Conservation (phyloP, 2,888 invertebrate genomes). For the Orthosia gothica region DNA sequence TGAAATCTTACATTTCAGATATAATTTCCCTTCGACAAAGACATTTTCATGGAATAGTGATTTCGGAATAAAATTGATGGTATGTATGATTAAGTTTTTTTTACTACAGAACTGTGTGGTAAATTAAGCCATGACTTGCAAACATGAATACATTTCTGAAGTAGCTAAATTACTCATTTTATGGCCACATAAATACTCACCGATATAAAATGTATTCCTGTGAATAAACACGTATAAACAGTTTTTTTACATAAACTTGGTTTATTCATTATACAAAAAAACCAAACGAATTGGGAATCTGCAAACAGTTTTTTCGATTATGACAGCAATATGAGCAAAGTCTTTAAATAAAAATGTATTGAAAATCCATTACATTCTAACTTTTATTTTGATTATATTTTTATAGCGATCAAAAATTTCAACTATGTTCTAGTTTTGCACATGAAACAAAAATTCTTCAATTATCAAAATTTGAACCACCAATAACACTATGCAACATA, state of each 20-base stretch:
- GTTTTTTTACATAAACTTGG: no score
- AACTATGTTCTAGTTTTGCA: neutral
- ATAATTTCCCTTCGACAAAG: conserved; percentile 38
- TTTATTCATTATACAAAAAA: conserved; percentile 7
- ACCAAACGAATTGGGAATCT: neutral
- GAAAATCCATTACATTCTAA: neutral
- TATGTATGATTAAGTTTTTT: neutral
- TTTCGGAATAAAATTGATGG: conserved; percentile 24
- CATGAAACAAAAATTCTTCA: neutral
- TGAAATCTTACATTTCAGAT: conserved; percentile 53
- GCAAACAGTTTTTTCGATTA: neutral
- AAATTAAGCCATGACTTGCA: neutral
- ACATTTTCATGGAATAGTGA: conserved; percentile 32
- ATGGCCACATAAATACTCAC: neutral
- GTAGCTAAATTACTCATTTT: neutral
- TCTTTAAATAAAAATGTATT: neutral
- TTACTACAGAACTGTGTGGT: neutral
- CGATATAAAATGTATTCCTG: neutral
- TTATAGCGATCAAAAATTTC: neutral
- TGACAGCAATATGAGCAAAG: neutral
- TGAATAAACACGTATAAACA: neutral
- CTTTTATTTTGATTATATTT: conserved; percentile 12
- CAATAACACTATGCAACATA: neutral
- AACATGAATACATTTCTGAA: neutral
- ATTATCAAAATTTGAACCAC: neutral